These are phyloP conservation scores for Phaenicophaeus curvirostris DNA, from an alignment of 2,797 vertebrate species.

Conservation along the genomic window DNA sequence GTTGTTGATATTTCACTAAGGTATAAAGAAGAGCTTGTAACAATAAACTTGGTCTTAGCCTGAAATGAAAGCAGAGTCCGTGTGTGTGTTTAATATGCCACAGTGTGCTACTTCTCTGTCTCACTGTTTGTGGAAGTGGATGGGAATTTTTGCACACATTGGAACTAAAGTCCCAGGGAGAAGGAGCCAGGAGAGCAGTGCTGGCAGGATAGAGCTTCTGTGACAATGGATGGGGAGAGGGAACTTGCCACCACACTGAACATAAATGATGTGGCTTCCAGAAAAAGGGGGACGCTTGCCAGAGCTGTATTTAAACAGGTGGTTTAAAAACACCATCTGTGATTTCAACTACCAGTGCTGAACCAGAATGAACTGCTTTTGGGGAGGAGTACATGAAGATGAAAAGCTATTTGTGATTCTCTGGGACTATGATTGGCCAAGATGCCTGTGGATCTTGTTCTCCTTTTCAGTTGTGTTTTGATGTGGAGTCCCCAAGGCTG, in stretches of 20 bases:
- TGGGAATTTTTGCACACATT: background rate
- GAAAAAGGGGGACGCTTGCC: background rate
- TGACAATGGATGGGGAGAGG: background rate
- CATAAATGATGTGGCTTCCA: background rate
- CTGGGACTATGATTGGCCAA: background rate
- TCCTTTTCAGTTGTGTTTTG: background rate
- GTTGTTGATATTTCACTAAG: too few species aligned
- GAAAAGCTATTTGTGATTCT: background rate
- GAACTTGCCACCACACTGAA: background rate
- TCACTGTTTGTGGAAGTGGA: background rate
- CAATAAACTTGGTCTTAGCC: too few species aligned
- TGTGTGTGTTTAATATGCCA: too few species aligned
- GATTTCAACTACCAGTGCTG: conserved; percentile 18
- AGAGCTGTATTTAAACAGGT: conserved; percentile 20
- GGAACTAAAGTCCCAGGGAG: background rate
- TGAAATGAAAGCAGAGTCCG: too few species aligned
- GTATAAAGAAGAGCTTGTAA: too few species aligned
- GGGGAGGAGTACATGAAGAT: background rate
- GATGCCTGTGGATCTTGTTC: background rate
- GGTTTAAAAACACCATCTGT: conserved; percentile 46
- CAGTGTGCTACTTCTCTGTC: background rate
- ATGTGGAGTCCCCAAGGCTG: background rate
- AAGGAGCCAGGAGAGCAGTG: background rate
- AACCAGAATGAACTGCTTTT: background rate
- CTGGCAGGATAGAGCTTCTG: background rate